Base-by-base conservation (phyloP, 2,113 vertebrate genomes). In the Dasyprocta punctata region DNA sequence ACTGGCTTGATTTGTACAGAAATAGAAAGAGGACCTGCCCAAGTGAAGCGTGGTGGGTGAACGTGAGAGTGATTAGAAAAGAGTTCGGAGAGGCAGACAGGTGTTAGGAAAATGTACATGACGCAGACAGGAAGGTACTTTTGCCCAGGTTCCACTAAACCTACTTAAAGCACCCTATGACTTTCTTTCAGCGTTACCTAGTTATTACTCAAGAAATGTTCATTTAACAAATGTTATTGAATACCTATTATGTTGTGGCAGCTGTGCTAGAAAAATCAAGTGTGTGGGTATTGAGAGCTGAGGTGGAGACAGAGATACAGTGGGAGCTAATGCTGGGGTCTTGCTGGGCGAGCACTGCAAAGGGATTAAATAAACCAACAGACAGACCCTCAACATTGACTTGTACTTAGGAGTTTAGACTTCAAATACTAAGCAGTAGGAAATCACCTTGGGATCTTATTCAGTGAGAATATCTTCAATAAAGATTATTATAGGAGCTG, bases 391-490 rank as follows among this genome's bases (percentile, higher is more conserved):
- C 22, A 81, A 56, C 47, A 19, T 16, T 24, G 24, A 60, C 81
- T 81, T 86, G 36, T 85, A 36, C 60, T 80, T 56, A 44, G 44
- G 58, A 93, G 36, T 89, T 93, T 78, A 33, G 5, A 75, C 83
- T 97, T 97, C 69, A 93, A 90, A 69, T 69, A 73, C 73, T 89
- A 88, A 69, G 88, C 26, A 94, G 16, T 86, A 90, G 33, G 60
- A 93, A 86, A 41, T 83, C 30, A 86, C 60, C 56, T 36, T 86
- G 69, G 30, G 22, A 58, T 93, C 65, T 75, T 86, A 87, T 28
- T 80, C 41, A 84, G 52, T 96, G 54, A 94, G 41, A 93, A 95
- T 28, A 54, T 89, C 65, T 88, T 58, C 86, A 33, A 44, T 87
- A 81, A 84, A 95, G 61, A 93, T 94, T 86, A 69, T 93, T 90